Evolutionary conservation across 1,140 invertebrate genomes (phyloP), one percentile per base, ranked within the genome.

Genomic region (Drosophila yakuba): DNA sequence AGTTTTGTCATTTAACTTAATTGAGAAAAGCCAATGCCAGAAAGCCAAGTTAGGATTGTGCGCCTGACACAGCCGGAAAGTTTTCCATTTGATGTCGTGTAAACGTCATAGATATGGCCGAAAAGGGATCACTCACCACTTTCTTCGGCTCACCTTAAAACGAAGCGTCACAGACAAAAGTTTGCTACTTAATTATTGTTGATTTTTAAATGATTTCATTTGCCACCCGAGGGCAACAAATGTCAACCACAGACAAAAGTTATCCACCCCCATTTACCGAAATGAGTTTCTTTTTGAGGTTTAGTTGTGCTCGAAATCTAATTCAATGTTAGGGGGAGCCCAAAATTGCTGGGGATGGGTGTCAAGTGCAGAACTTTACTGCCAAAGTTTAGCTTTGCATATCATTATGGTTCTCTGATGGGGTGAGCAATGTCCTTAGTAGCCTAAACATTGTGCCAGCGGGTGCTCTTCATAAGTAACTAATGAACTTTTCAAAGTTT

Each of bases 41-140:
- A 41, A 48, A 52, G 28, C 14, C 20, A 44, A 32, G 36, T 17
- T 10, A 12, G 47, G 15, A 23, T 15, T 47, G 25, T 25, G 35
- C 12, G 28, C 47, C 20, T 20, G 54, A 15, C 71, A 39, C 28
- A 63, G 45, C 41, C 11, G 32, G 10, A 85, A 84, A 85, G 58
- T 84, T 84, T 85, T 73, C 43, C 66, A 77, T 85, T 84, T 84
- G 76, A 84, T 80, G 80, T 84, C 76, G 77, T 84, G 80, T 78
- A 81, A 74, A 73, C 45, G 74, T 58, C 54, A 69, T 47, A 63
- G 60, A 75, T 66, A 75, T 62, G 69, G 43, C 75, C 75, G 63
- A 60, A 79, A 54, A 38, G 44, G 67, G 67, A 56, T 69, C 51
- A 56, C 51, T 71, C 64, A 25, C 23, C 25, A 43, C 17, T 43